Percentiles rank a stretch among this genome's conserved stretches.
Conservation (phyloP, 2,888 invertebrate genomes). For the Euplagia quadripunctaria region DNA sequence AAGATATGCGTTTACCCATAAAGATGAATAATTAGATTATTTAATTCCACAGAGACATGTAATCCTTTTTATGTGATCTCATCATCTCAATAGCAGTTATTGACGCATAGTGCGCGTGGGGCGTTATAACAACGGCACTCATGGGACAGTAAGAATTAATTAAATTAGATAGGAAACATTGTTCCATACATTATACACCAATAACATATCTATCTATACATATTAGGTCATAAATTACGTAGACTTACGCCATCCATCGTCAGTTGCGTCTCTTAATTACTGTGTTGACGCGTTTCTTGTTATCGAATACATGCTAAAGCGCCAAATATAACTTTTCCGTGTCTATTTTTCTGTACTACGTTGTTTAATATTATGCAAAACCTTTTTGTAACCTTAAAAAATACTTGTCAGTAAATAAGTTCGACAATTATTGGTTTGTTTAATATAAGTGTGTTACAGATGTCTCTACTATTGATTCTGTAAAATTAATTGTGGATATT, state of each 20-base stretch:
- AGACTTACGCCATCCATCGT: constrained; percentile 27
- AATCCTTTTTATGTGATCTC: constrained; percentile 5
- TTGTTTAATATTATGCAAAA: background rate
- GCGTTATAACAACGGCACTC: constrained; percentile 78
- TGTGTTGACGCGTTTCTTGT: background rate
- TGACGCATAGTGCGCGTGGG: constrained; percentile 65
- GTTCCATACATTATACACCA: constrained; percentile 8
- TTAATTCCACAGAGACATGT: background rate
- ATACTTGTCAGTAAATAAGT: background rate
- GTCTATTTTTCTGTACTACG: background rate
- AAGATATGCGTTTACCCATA: background rate
- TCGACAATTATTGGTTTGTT: background rate
- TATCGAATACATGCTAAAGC: background rate
- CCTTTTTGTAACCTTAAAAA: too few relatives aligned
- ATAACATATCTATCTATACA: constrained; percentile 7
- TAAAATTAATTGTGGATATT: background rate
- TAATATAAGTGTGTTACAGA: background rate
- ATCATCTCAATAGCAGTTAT: constrained; percentile 17
- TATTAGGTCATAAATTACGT: constrained; percentile 24
- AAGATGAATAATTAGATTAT: constrained; percentile 10
- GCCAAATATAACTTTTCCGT: background rate
- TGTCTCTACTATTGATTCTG: background rate
- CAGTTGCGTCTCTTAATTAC: constrained; percentile 23
- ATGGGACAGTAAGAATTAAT: constrained; percentile 69
- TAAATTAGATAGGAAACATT: constrained; percentile 5